phyloP scores from a whole-genome alignment of 1,140 invertebrate genomes.

The Hylyphantes graminicola region DNA sequence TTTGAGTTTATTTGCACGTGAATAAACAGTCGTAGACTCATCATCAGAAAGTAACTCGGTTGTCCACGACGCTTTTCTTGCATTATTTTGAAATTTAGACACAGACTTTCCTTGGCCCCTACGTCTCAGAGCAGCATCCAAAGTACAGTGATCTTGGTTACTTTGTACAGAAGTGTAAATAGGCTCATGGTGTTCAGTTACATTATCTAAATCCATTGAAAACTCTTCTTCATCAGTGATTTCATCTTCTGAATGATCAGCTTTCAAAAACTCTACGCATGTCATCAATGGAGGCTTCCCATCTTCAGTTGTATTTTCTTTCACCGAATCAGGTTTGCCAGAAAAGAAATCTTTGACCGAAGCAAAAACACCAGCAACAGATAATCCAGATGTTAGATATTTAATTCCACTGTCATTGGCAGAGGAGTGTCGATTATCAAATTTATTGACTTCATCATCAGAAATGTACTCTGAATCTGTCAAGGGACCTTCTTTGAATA shows the following conservation, averaged over 20 bases:
- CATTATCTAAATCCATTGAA: background rate
- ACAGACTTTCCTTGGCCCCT: background rate
- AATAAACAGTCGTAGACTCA: background rate
- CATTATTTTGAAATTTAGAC: background rate
- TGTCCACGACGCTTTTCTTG: constrained; percentile 22
- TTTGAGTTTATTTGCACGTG: background rate
- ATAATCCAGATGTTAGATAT: constrained; percentile 29
- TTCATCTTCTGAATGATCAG: constrained; percentile 17
- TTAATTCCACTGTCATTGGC: background rate
- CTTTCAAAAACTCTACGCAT: constrained; percentile 46
- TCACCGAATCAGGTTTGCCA: background rate
- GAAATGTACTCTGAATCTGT: constrained; percentile 39
- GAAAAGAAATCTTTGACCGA: constrained; percentile 11
- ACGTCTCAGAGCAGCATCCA: background rate
- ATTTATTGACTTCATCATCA: constrained; percentile 22
- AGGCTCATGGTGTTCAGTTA: background rate
- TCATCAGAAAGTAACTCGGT: constrained; percentile 22
- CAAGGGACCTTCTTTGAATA: constrained; percentile 11
- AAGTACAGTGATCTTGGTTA: background rate
- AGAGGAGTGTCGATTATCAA: background rate
- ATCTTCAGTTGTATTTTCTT: background rate
- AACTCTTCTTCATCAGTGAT: constrained; percentile 31
- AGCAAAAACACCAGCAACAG: background rate
- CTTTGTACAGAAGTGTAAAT: background rate
- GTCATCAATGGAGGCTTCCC: constrained; percentile 36